These are phyloP conservation scores for Eucera pruinosa DNA, from an alignment of 2,888 invertebrate genomes.

Conservation along the genomic window DNA sequence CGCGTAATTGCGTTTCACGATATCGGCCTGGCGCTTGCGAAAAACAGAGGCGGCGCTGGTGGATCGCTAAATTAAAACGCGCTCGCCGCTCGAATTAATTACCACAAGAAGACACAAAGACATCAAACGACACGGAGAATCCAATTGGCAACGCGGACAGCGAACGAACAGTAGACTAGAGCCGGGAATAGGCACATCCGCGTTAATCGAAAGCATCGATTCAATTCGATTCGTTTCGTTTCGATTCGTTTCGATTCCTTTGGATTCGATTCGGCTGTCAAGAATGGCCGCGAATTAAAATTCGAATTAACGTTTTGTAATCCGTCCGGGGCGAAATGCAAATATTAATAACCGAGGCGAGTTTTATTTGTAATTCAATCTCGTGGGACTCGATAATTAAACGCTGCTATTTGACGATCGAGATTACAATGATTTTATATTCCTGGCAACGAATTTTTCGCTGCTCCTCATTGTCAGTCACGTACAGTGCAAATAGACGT, in stretches of 20 bases:
- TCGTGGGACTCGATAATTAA: conserved; percentile 21
- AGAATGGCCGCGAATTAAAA: conserved; percentile 15
- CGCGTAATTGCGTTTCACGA: conserved; percentile 48
- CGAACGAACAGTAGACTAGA: neutral
- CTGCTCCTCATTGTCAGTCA: too few relatives aligned
- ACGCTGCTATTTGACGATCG: neutral
- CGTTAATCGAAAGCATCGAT: conserved; percentile 15
- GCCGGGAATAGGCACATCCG: too few relatives aligned
- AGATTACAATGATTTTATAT: conserved; percentile 32
- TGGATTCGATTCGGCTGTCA: too few relatives aligned
- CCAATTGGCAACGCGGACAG: conserved; percentile 1
- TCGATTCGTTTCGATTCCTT: too few relatives aligned
- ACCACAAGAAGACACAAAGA: conserved; percentile 36
- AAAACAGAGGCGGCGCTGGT: conserved; percentile 18
- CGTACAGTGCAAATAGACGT: too few relatives aligned
- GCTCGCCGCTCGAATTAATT: conserved; percentile 35
- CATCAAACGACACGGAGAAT: conserved; percentile 25
- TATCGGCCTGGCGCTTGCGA: conserved; percentile 20
- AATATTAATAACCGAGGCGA: conserved; percentile 48
- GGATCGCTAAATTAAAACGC: conserved; percentile 51
- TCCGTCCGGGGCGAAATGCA: conserved; percentile 6
- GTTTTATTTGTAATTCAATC: conserved; percentile 28
- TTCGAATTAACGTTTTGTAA: conserved; percentile 26
- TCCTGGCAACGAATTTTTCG: neutral
- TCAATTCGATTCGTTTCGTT: too few relatives aligned